Base-by-base conservation (phyloP, 1,140 invertebrate species). In the Rhysida immarginata region DNA sequence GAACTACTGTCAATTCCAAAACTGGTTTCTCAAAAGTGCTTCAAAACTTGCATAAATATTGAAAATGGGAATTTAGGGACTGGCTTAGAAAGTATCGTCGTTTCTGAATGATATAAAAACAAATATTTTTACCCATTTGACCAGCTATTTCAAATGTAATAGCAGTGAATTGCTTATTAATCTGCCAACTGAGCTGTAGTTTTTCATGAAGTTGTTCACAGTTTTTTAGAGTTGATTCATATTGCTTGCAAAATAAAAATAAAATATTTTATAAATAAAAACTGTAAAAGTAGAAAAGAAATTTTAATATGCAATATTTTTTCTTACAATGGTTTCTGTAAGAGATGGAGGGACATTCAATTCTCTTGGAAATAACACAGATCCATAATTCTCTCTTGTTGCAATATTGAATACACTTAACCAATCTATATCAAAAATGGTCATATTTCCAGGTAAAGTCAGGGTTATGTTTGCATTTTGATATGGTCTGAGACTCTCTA, bases 401-500 rank as follows among this genome's bases (percentile, higher is more conserved):
- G 77, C 76, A 21, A 82, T 69, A 72, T 93, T 86, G 62, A 77
- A 93, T 29, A 91, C 70, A 61, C 83, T 83, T 5, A 90, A 74
- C 88, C 89, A 94, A 66, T 88, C 81, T 26, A 92, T 81, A 57
- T 83, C 81, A 65, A 85, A 87, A 41, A 92, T 79, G 0, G 86
- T 87, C 60, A 81, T 74, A 27, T 87, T 85, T 20, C 88, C 87
- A 3, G 89, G 87, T 57, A 95, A 66, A 63, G 82, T 76, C 51
- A 95, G 69, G 0, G 74, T 77, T 45, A 95, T 79, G 44, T 85
- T 83, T 66, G 88, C 81, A 54, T 78, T 78, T 24, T 76, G 72
- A 66, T 93, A 93, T 2, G 68, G 65, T 16, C 81, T 70, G 24
- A 90, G 68, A 16, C 81, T 76, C 65, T 84, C 81, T 54, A 88